Percentiles rank a stretch among this genome's conserved stretches.
Evolutionary conservation across 2,888 invertebrate species (phyloP).

Genomic region (Fragum sueziense): DNA sequence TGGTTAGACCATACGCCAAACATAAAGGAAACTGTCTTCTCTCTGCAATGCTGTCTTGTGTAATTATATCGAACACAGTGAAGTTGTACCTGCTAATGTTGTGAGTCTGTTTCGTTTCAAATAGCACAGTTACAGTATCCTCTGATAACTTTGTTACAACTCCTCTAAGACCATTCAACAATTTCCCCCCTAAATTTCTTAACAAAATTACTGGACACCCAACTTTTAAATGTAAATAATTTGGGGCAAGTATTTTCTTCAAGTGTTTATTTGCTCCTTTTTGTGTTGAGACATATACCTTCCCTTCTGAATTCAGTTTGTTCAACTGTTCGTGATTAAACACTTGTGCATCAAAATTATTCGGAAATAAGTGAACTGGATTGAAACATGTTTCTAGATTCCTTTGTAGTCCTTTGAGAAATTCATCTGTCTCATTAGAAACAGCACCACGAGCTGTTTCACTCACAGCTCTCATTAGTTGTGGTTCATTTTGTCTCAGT

Average conservation of each 20-base stretch:
- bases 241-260: constrained; percentile 33
- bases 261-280: constrained; percentile 30
- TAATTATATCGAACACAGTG: neutral
- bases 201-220: constrained; percentile 42
- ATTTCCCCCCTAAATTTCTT: constrained; percentile 39
- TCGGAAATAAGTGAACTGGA: constrained; percentile 37
- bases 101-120: constrained; percentile 30
- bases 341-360: constrained; percentile 31
- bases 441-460: constrained; percentile 35
- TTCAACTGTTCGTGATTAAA: constrained; percentile 21
- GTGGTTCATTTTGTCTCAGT: constrained; percentile 34
- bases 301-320: constrained; percentile 1
- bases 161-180: constrained; percentile 46
- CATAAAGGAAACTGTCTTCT: constrained; percentile 37
- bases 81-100: no score
- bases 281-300: constrained; percentile 27
- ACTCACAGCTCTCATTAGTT: constrained; percentile 35
- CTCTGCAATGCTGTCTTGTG: constrained; percentile 26
- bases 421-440: constrained; percentile 24
- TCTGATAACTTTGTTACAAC: constrained; percentile 9
- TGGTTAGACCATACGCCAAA: constrained; percentile 37
- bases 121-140: neutral
- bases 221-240: constrained; percentile 40
- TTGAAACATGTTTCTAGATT: constrained; percentile 7
- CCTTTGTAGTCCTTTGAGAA: constrained; percentile 32